Conservation (phyloP, 2,888 invertebrate species). For the Tillus elongatus region DNA sequence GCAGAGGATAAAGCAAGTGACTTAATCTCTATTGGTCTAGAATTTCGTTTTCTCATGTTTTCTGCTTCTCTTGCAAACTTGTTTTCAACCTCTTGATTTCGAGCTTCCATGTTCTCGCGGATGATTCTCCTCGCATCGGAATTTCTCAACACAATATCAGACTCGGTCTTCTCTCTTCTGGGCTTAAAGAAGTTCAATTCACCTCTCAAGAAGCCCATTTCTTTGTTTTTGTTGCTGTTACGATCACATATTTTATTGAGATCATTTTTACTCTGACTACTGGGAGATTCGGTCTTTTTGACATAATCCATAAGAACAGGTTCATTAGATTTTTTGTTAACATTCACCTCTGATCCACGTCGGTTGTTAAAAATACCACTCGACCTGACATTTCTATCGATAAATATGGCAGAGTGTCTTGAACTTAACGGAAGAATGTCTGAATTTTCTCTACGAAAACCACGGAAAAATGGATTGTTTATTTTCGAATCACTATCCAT, state of each 20-base stretch:
- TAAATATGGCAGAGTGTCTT: conserved; percentile 64
- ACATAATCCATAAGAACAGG: conserved; percentile 63
- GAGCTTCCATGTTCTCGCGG: conserved; percentile 42
- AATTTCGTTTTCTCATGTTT: conserved; percentile 42
- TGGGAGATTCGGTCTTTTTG: conserved; percentile 46
- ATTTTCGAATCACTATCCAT: conserved; percentile 66
- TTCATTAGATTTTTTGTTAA: conserved; percentile 52
- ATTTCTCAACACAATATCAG: conserved; percentile 70
- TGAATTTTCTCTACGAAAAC: conserved; percentile 75
- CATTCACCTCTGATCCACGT: conserved; percentile 47
- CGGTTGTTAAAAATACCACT: conserved; percentile 64
- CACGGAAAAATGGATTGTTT: conserved; percentile 63
- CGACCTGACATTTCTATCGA: conserved; percentile 48
- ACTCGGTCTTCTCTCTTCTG: conserved; percentile 81
- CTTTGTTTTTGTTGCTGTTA: conserved; percentile 25
- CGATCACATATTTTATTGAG: conserved; percentile 27
- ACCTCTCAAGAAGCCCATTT: conserved; percentile 30
- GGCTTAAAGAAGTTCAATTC: conserved; percentile 49
- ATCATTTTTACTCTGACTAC: conserved; percentile 33
- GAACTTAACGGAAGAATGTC: conserved; percentile 71
- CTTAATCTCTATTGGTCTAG: conserved; percentile 40
- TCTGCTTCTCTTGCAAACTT: conserved; percentile 41
- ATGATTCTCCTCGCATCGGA: conserved; percentile 46
- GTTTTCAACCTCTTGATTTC: conserved; percentile 42
- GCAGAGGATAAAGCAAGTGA: conserved; percentile 32